Conservation (phyloP, 2,113 vertebrate genomes). For the Anarhynchus alexandrinus region DNA sequence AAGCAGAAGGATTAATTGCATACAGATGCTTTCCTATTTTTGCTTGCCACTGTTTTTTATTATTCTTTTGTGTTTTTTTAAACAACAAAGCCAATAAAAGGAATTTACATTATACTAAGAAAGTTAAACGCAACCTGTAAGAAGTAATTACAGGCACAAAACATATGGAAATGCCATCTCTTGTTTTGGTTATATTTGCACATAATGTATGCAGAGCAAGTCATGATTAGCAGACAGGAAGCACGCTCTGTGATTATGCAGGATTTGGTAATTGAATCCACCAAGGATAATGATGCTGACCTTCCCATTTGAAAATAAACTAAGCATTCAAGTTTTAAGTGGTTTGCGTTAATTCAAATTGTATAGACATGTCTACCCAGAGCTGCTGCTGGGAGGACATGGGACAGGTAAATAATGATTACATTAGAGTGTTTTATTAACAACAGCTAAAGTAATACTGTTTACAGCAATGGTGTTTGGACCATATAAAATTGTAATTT, state of each 20-base stretch:
- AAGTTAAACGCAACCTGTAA: slow-evolving; percentile 43
- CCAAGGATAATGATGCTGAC: slow-evolving; percentile 69
- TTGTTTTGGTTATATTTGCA: slow-evolving; percentile 48
- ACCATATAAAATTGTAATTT: background rate
- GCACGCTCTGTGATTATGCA: slow-evolving; percentile 26
- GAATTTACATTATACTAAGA: slow-evolving; percentile 29
- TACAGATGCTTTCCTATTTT: slow-evolving; percentile 42
- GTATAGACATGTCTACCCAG: background rate
- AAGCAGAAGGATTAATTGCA: slow-evolving; percentile 42
- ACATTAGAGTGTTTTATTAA: slow-evolving; percentile 9
- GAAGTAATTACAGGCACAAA: slow-evolving; percentile 33
- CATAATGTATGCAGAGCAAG: slow-evolving; percentile 30
- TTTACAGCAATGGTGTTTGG: slow-evolving; percentile 2
- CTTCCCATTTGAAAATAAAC: slow-evolving; percentile 70
- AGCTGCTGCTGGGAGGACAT: background rate
- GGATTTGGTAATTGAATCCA: slow-evolving; percentile 63
- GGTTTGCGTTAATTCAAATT: slow-evolving; percentile 62
- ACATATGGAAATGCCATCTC: slow-evolving; percentile 46
- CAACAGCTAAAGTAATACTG: background rate
- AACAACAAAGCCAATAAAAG: slow-evolving; percentile 8
- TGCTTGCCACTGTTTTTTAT: background rate
- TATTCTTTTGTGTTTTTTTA: background rate
- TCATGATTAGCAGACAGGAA: slow-evolving; percentile 60
- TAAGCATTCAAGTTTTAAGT: slow-evolving; percentile 56
- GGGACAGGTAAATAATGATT: slow-evolving; percentile 47